phyloP scores from a whole-genome alignment of 2,888 invertebrate species.

The Polymixis flavicincta region DNA sequence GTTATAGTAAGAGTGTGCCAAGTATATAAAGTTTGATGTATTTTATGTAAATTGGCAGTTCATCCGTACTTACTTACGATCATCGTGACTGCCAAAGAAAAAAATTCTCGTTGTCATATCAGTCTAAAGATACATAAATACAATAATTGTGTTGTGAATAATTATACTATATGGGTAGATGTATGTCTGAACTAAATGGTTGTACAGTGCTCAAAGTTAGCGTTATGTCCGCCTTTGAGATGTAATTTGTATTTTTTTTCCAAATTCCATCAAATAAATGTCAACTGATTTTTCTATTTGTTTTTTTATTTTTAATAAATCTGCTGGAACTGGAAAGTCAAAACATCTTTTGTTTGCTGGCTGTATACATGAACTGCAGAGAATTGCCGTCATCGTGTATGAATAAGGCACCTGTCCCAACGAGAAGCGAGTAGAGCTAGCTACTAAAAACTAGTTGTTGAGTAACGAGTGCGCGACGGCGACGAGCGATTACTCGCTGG shows the following conservation, averaged over 20 bases:
- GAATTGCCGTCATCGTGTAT: too few species aligned
- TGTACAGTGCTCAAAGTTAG: constrained; percentile 83
- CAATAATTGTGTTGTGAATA: constrained; percentile 84
- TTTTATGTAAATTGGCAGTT: constrained; percentile 50
- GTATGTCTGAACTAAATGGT: constrained; percentile 72
- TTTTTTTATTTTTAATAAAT: constrained; percentile 63
- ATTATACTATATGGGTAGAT: constrained; percentile 71
- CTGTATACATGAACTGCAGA: neutral
- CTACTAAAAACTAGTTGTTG: too few species aligned
- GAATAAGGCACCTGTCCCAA: too few species aligned
- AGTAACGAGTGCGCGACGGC: too few species aligned
- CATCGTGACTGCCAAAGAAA: constrained; percentile 74
- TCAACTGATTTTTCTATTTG: constrained; percentile 81
- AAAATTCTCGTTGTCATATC: constrained; percentile 80
- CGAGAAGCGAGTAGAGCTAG: too few species aligned
- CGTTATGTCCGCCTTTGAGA: constrained; percentile 80
- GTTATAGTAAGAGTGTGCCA: constrained; percentile 77
- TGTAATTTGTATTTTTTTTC: constrained; percentile 84
- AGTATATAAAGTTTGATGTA: constrained; percentile 54
- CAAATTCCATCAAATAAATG: constrained; percentile 86
- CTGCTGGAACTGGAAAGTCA: neutral
- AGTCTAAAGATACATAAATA: constrained; percentile 67
- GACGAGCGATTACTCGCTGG: too few species aligned
- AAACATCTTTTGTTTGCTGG: neutral
- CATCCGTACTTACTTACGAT: constrained; percentile 31